Evolutionary conservation across 2,888 invertebrate species (phyloP), one percentile per base, ranked within the genome.

Genomic region (Melanargia galathea): DNA sequence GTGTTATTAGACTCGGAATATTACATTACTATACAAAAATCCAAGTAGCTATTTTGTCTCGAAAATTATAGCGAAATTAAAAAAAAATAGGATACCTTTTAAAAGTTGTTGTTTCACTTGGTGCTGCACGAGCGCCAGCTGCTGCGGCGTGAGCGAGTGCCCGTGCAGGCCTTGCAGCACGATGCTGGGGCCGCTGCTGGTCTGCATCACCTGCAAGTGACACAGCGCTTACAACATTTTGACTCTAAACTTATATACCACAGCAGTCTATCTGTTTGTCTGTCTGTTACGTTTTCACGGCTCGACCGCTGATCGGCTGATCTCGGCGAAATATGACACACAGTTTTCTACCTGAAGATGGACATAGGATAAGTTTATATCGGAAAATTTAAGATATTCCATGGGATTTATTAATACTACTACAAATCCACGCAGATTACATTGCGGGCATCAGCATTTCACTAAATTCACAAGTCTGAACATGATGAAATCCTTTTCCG

Each of bases 81-180:
- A 38, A 38, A 20, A n/a, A 20, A 20, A 35, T 0, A 35, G 10
- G 7, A 35, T 83, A 96, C 96, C 96, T 94, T 96, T 97, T 57
- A 97, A 87, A 58, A 97, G 86, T 79, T 97, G 97, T 75, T 97
- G 96, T 82, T 97, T 97, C 18, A 97, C 97, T 92, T 97, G 97
- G 72, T 96, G 96, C 76, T 97, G 97, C 0, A 97, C 96, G 64
- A 96, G 92, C 3, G 95, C 94, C 72, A 97, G 82, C 81, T 97
- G 97, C 70, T 96, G 95, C 1, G 94, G 95, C 0, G 96, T 95
- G 70, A 97, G 94, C 70, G 96, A 95, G 65, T 96, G 95, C 0
- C 96, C 96, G 70, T 96, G 95, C 26, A 97, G 87, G 10, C 97
- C 97, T 81, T 97, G 97, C 60, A 97, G 84, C 11, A 97, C 96